Conservation (phyloP, 1,140 invertebrate species). For the Bombus vancouverensis region DNA sequence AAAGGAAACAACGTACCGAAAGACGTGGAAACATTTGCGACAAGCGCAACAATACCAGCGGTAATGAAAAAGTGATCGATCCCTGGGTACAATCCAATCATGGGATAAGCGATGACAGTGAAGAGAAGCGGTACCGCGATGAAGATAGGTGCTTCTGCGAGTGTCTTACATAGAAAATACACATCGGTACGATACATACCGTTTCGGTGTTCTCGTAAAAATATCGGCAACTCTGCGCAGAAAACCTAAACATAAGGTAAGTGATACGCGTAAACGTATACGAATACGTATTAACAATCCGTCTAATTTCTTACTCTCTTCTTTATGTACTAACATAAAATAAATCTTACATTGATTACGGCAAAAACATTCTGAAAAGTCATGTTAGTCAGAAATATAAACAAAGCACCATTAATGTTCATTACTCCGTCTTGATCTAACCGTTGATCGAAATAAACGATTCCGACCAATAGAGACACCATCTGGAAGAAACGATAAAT, state of each 20-base stretch:
- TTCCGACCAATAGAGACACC: constrained; percentile 92
- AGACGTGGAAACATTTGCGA: constrained; percentile 95
- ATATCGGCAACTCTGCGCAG: constrained; percentile 94
- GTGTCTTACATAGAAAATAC: constrained; percentile 95
- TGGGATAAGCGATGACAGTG: constrained; percentile 92
- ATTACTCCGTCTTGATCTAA: constrained; percentile 94
- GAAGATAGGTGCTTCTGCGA: constrained; percentile 93
- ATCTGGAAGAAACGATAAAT: constrained; percentile 85
- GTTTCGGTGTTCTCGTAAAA: constrained; percentile 94
- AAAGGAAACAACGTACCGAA: constrained; percentile 86
- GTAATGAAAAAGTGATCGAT: constrained; percentile 89
- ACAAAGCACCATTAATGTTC: constrained; percentile 98
- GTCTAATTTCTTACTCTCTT: not conserved
- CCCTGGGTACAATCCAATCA: constrained; percentile 91
- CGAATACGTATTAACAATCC: not conserved
- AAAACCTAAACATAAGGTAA: constrained; percentile 88
- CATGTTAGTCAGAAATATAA: constrained; percentile 96
- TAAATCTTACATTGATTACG: constrained; percentile 89
- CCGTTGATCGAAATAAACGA: constrained; percentile 94
- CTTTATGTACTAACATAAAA: not conserved
- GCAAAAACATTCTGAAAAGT: constrained; percentile 96
- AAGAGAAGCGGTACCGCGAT: constrained; percentile 92
- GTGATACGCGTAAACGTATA: not conserved
- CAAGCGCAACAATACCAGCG: constrained; percentile 88
- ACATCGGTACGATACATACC: constrained; percentile 96